Evolutionary conservation across 2,113 vertebrate species (phyloP).

Genomic region (Pantherophis guttatus): DNA sequence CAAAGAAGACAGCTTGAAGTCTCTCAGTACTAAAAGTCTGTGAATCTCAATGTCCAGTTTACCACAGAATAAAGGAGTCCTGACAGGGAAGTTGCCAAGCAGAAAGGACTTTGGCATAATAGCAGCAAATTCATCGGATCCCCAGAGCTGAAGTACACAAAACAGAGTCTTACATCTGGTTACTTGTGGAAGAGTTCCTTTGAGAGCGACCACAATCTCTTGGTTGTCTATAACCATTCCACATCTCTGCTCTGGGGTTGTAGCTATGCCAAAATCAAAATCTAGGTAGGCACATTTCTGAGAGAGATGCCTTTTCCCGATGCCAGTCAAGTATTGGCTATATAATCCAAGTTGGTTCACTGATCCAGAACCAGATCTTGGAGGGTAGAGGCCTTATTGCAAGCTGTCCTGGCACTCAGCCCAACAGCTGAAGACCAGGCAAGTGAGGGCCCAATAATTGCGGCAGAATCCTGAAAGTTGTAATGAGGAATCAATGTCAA

Average conservation of each 20-base stretch:
- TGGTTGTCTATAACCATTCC: not conserved
- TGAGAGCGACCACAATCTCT: not conserved
- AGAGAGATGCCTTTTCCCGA: not conserved
- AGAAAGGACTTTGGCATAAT: not conserved
- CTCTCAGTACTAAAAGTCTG: not conserved
- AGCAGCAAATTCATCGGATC: not conserved
- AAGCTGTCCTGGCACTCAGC: not conserved
- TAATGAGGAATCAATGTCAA: not conserved
- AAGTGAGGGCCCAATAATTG: not conserved
- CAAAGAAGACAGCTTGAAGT: not conserved
- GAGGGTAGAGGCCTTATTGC: not conserved
- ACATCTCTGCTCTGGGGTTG: not conserved
- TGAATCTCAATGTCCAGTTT: not conserved
- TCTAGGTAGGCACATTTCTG: not conserved
- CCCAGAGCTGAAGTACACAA: not conserved
- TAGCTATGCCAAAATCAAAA: not conserved
- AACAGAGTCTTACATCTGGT: not conserved
- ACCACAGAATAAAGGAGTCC: not conserved
- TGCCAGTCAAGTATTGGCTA: not conserved
- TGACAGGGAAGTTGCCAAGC: not conserved
- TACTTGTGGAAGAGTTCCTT: not conserved
- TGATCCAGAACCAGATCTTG: not conserved
- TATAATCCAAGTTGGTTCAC: not conserved
- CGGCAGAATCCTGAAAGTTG: not conserved
- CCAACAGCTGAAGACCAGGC: not conserved